A percentile compares a stretch with the other conserved stretches of the same genome.
Evolutionary conservation across 2,113 vertebrate genomes (phyloP).

Genomic region (Herpailurus yagouaroundi): DNA sequence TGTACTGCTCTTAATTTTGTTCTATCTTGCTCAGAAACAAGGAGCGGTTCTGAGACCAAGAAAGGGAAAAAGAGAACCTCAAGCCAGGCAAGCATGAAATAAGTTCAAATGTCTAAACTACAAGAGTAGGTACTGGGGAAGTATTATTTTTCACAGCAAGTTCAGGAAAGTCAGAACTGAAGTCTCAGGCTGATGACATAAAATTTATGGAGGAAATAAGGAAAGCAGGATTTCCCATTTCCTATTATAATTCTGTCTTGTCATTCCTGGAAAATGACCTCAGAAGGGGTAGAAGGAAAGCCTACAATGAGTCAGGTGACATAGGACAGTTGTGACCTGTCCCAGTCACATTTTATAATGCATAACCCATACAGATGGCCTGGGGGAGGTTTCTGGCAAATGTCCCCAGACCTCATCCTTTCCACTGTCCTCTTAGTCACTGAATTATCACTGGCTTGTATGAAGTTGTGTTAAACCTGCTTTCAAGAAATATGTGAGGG

Average conservation of each 20-base stretch:
- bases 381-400: neutral
- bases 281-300: neutral
- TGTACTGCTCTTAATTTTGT: neutral
- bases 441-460: neutral
- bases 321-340: neutral
- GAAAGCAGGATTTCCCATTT: neutral
- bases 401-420: neutral
- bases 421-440: neutral
- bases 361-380: fast-evolving
- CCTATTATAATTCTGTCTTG: neutral
- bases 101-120: neutral
- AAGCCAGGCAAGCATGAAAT: neutral
- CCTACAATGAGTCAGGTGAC: neutral
- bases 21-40: neutral
- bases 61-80: neutral
- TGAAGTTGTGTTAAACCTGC: neutral
- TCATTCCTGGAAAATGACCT: neutral
- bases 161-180: neutral
- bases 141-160: neutral
- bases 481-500: neutral
- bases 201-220: neutral
- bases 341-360: neutral
- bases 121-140: neutral
- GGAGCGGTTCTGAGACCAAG: neutral
- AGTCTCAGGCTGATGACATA: neutral